Percentiles rank a stretch among this genome's conserved stretches.
Evolutionary conservation across 2,113 vertebrate species (phyloP).

Genomic region (Naja naja): DNA sequence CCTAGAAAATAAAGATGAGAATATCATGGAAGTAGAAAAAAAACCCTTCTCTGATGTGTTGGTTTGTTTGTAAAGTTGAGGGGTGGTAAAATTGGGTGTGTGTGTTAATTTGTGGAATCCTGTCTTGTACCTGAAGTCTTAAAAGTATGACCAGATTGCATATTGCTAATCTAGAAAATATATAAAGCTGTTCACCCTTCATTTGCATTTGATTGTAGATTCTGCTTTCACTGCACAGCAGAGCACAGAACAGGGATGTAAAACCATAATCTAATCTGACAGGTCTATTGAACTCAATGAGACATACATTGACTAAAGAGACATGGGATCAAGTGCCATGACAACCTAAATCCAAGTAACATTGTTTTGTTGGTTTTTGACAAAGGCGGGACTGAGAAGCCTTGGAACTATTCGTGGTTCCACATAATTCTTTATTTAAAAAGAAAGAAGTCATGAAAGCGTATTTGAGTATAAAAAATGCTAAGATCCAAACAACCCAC

Average conservation of each 20-base stretch:
- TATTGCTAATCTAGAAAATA: background rate
- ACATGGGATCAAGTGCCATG: background rate
- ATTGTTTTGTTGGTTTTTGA: background rate
- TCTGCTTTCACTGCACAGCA: background rate
- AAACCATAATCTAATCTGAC: background rate
- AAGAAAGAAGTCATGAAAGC: background rate
- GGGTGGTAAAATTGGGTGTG: background rate
- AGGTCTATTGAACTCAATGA: background rate
- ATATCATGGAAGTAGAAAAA: background rate
- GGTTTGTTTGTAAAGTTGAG: background rate
- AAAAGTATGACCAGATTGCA: background rate
- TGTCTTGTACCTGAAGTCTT: background rate
- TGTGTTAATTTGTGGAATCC: background rate
- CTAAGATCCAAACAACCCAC: background rate
- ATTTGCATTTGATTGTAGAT: background rate
- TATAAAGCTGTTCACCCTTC: background rate
- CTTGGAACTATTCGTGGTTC: background rate
- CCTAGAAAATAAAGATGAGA: background rate
- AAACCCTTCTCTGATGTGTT: background rate
- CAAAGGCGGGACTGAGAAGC: background rate
- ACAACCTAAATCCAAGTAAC: background rate
- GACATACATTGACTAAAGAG: background rate
- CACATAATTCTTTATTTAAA: background rate
- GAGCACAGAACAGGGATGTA: background rate
- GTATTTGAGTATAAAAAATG: background rate